A percentile compares a stretch with the other conserved stretches of the same genome.
Evolutionary conservation across 2,888 invertebrate genomes (phyloP).

Genomic region (Buathra laborator): DNA sequence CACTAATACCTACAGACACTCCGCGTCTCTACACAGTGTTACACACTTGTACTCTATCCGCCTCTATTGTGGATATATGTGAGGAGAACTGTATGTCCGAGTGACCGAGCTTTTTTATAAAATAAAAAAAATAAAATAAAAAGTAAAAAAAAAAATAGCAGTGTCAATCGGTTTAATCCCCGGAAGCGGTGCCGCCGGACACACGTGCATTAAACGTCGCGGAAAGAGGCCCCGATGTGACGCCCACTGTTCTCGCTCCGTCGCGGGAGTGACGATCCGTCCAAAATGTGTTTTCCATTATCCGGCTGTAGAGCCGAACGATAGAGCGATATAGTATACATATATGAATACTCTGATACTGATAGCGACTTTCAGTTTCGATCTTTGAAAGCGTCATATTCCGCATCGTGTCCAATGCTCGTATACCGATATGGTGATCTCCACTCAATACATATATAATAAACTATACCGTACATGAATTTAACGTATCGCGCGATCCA

Average conservation of each 20-base stretch:
- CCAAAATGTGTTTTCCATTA: conserved; percentile 80
- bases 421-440: background rate
- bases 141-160: conserved; percentile 66
- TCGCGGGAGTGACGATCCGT: conserved; percentile 71
- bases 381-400: background rate
- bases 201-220: conserved; percentile 73
- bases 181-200: conserved; percentile 54
- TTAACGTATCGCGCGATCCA: conserved; percentile 1
- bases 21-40: background rate
- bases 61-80: background rate
- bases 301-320: conserved; percentile 67
- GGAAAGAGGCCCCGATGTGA: conserved; percentile 32
- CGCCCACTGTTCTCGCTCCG: conserved; percentile 12
- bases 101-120: background rate
- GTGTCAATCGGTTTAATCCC: conserved; percentile 72
- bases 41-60: background rate
- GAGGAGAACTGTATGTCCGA: background rate
- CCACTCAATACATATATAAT: no score
- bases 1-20: background rate
- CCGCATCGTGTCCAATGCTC: background rate
- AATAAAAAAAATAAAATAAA: background rate
- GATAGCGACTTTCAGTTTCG: background rate
- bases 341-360: background rate
- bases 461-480: background rate
- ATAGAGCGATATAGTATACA: background rate